Conservation (phyloP, 2,888 invertebrate genomes). For the Kuschelorhynchus macadamiae region DNA sequence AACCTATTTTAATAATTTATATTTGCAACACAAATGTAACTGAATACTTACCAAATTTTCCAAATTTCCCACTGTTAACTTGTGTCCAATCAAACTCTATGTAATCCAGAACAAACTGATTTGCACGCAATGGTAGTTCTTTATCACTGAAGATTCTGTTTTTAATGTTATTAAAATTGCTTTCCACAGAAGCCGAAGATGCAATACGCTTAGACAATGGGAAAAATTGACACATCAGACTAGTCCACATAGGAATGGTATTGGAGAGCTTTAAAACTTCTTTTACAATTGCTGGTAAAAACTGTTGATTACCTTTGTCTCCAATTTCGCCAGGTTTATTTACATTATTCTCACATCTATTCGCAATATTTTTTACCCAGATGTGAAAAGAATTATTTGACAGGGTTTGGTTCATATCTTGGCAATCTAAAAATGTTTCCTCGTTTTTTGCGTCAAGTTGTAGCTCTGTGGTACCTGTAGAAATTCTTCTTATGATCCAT, state of each 20-base stretch:
- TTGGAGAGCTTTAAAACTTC: slow-evolving; percentile 2
- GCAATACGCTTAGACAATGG: background rate
- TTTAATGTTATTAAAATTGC: slow-evolving; percentile 9
- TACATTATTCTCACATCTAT: background rate
- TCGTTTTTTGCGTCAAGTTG: background rate
- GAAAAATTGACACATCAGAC: background rate
- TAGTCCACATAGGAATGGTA: slow-evolving; percentile 4
- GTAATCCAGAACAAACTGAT: slow-evolving; percentile 1
- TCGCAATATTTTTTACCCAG: slow-evolving; percentile 1
- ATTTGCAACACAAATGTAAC: no score
- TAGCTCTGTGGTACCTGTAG: slow-evolving; percentile 29
- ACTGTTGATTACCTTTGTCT: slow-evolving; percentile 17
- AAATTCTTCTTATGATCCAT: slow-evolving; percentile 32
- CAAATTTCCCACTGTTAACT: background rate
- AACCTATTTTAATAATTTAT: no score
- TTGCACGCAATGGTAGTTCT: slow-evolving; percentile 1
- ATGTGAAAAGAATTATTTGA: background rate
- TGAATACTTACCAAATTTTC: no score
- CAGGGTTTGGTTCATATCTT: background rate
- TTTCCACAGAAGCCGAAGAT: slow-evolving; percentile 1
- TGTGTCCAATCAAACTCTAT: background rate
- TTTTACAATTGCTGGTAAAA: background rate
- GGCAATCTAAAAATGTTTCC: background rate
- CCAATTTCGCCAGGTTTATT: slow-evolving; percentile 3
- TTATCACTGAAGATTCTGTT: background rate